Conservation (phyloP, 1,140 invertebrate species). For the Anastrepha obliqua region DNA sequence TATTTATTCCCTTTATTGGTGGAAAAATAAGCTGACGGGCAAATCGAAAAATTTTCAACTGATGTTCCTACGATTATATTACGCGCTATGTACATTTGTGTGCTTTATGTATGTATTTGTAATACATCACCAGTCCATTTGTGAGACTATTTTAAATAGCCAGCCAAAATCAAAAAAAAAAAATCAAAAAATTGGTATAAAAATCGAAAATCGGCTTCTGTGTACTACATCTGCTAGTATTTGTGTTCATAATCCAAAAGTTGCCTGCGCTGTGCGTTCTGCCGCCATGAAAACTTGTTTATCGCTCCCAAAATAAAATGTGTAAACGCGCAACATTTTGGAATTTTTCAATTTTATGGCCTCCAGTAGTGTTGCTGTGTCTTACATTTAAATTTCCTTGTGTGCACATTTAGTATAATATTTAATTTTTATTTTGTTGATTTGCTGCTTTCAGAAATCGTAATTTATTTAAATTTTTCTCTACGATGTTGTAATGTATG, state of each 20-base stretch:
- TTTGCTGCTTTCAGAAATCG: not conserved
- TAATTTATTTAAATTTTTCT: not conserved
- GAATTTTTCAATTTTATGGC: not conserved
- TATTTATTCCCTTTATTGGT: too few relatives aligned
- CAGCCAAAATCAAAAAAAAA: too few relatives aligned
- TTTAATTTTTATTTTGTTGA: not conserved
- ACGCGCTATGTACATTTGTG: too few relatives aligned
- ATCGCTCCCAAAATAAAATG: conserved; percentile 10
- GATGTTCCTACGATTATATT: too few relatives aligned
- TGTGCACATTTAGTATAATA: not conserved
- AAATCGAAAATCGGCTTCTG: too few relatives aligned
- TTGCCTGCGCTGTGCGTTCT: not conserved
- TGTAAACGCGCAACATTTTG: not conserved
- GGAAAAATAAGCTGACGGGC: too few relatives aligned
- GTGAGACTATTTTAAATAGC: too few relatives aligned
- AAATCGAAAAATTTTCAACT: too few relatives aligned
- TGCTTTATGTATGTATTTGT: too few relatives aligned
- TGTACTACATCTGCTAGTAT: not conserved
- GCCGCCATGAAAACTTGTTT: not conserved
- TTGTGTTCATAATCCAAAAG: not conserved
- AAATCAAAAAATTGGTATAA: too few relatives aligned
- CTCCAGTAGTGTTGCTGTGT: not conserved
- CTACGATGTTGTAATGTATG: not conserved
- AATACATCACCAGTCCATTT: too few relatives aligned
- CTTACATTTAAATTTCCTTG: not conserved